Conservation (phyloP, 2,113 vertebrate genomes). For the Diadophis punctatus region DNA sequence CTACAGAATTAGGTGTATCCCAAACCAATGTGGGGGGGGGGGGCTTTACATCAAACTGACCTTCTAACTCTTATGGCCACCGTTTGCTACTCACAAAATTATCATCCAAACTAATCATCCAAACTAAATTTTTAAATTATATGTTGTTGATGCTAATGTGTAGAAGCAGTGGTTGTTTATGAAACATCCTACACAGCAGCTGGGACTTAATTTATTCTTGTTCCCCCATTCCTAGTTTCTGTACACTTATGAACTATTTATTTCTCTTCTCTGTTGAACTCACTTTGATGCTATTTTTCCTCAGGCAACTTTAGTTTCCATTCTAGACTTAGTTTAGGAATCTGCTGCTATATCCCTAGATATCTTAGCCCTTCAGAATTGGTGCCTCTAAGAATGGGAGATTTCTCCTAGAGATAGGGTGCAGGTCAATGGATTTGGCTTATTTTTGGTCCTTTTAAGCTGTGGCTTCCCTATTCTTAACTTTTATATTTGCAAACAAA, state of each 20-base stretch:
- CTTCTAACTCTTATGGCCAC: neutral
- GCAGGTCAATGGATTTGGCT: neutral
- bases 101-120: neutral
- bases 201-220: neutral
- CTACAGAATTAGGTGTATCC: neutral
- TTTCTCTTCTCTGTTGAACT: neutral
- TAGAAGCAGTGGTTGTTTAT: neutral
- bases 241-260: neutral
- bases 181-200: neutral
- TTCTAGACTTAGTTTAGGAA: neutral
- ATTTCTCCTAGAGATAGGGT: neutral
- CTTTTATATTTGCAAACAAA: neutral
- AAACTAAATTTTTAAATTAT: neutral
- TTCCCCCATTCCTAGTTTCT: neutral
- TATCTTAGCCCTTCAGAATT: neutral
- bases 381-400: neutral
- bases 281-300: neutral
- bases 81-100: neutral
- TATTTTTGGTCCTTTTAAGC: neutral
- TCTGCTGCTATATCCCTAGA: neutral
- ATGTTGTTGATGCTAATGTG: neutral
- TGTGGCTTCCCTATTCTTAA: neutral
- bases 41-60: neutral
- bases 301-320: neutral
- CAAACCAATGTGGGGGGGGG: neutral